Percentiles rank a stretch among this genome's conserved stretches.
Conservation (phyloP, 1,140 invertebrate species). For the Penaeus chinensis region DNA sequence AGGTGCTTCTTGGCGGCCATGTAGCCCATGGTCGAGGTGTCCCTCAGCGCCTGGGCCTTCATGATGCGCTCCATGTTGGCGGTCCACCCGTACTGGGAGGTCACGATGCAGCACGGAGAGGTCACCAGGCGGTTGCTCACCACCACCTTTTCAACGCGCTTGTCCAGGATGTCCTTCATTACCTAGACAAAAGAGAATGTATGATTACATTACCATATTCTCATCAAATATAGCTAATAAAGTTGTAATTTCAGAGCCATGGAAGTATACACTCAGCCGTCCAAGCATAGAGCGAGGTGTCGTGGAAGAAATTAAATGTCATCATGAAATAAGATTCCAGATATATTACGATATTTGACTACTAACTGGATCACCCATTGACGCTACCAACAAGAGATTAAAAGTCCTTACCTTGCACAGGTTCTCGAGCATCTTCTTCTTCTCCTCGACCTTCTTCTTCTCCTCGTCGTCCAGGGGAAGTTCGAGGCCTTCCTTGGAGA, state of each 20-base stretch:
- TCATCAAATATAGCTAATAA: too few relatives aligned
- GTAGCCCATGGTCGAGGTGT: constrained; percentile 97
- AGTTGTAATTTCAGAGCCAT: too few relatives aligned
- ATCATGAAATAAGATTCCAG: constrained; percentile 76
- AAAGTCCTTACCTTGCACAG: constrained; percentile 82
- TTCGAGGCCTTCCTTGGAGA: constrained; percentile 97
- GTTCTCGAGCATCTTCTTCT: constrained; percentile 92
- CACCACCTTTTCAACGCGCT: constrained; percentile 96
- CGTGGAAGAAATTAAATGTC: constrained; percentile 65
- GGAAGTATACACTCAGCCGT: too few relatives aligned
- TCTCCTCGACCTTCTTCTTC: constrained; percentile 97
- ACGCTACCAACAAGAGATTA: constrained; percentile 77
- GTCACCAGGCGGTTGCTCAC: constrained; percentile 93
- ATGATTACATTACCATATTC: too few relatives aligned
- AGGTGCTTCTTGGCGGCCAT: constrained; percentile 97
- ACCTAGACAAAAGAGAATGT: not conserved
- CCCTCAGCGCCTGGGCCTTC: constrained; percentile 95
- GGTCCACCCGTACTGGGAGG: constrained; percentile 97
- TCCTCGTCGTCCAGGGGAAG: constrained; percentile 95
- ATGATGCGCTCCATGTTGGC: constrained; percentile 99
- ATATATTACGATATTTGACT: constrained; percentile 85
- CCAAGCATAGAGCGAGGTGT: too few relatives aligned
- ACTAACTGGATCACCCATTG: constrained; percentile 79
- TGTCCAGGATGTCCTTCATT: constrained; percentile 97
- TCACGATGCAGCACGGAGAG: constrained; percentile 98